Conservation (phyloP, 2,113 vertebrate genomes). For the Cinclus cinclus region DNA sequence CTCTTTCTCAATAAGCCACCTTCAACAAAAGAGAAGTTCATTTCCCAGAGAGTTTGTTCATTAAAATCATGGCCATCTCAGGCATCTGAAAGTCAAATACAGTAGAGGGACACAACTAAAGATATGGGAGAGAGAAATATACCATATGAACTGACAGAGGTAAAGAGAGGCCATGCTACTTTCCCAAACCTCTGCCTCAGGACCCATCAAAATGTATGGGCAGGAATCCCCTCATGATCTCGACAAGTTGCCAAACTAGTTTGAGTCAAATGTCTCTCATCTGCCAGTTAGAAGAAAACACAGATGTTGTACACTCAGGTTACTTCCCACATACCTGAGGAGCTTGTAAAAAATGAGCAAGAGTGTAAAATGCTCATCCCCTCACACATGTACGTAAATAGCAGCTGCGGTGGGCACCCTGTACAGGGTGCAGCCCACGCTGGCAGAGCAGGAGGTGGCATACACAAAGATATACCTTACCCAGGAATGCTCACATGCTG, state of each 20-base stretch:
- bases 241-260: background rate
- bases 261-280: background rate
- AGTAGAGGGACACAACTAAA: background rate
- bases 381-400: rapidly evolving
- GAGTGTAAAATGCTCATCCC: background rate
- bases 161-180: background rate
- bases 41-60: background rate
- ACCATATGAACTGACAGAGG: background rate
- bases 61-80: background rate
- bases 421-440: background rate
- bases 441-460: background rate
- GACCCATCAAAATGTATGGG: rapidly evolving
- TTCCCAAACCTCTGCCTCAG: background rate
- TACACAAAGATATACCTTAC: background rate
- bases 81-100: background rate
- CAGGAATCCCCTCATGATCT: background rate
- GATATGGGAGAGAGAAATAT: background rate
- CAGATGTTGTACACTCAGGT: background rate
- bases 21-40: rapidly evolving
- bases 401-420: background rate
- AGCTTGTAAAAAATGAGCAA: background rate
- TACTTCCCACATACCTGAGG: background rate
- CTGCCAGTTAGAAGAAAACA: background rate
- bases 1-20: background rate
- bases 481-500: background rate